Evolutionary conservation across 2,797 vertebrate genomes (phyloP).

Genomic region (Lindbergichthys nudifrons): DNA sequence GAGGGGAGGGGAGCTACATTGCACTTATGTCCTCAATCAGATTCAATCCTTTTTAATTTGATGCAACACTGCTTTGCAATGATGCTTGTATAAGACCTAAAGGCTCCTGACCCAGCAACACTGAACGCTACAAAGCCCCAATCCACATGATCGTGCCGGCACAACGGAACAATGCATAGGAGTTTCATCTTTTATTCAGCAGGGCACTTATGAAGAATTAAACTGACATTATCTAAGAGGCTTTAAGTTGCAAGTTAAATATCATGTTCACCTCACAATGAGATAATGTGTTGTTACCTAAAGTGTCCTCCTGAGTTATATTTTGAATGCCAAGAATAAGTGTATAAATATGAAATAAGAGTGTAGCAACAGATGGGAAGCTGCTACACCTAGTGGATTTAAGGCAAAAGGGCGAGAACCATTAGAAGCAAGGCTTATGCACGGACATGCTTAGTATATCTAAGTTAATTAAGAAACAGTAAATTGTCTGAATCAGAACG

Average conservation of each 20-base stretch:
- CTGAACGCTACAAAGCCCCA: constrained; percentile 35
- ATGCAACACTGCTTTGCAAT: constrained; percentile 8
- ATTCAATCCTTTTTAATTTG: not conserved
- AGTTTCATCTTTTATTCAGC: constrained; percentile 65
- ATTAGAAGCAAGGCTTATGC: not conserved
- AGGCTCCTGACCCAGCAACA: constrained; percentile 19
- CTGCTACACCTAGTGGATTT: constrained; percentile 78
- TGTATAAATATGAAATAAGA: constrained; percentile 17
- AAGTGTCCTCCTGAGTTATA: not conserved
- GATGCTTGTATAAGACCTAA: constrained; percentile 31
- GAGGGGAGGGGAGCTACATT: not conserved
- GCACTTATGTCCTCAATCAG: constrained; percentile 20
- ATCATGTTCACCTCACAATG: constrained; percentile 27
- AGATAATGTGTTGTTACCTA: constrained; percentile 24
- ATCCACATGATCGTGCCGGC: constrained; percentile 29
- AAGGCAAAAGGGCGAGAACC: constrained; percentile 42
- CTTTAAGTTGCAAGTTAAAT: constrained; percentile 14
- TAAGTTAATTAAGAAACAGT: not conserved
- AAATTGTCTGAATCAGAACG: not conserved
- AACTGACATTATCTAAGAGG: constrained; percentile 58
- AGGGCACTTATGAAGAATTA: constrained; percentile 54
- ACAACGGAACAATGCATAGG: constrained; percentile 31
- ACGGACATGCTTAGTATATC: not conserved
- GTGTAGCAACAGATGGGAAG: constrained; percentile 58
- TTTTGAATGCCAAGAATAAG: constrained; percentile 45